A percentile compares a stretch with the other conserved stretches of the same genome.
Conservation (phyloP, 2,113 vertebrate genomes). For the Spheniscus mendiculus region DNA sequence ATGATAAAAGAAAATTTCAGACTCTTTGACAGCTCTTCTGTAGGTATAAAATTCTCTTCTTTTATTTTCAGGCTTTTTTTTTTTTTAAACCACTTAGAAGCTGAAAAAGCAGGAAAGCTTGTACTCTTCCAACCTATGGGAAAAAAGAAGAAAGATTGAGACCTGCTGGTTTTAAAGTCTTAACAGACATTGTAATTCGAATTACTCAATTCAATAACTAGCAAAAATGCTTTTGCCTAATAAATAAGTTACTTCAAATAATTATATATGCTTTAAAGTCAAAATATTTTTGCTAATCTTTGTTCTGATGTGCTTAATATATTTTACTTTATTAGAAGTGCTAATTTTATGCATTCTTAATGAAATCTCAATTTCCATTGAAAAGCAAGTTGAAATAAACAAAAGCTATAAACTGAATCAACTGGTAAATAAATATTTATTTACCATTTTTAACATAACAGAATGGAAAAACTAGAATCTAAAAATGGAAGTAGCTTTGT, state of each 20-base stretch:
- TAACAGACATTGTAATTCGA: background rate
- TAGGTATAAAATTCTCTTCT: background rate
- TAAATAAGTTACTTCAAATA: background rate
- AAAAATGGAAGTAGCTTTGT: background rate
- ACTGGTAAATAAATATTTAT: background rate
- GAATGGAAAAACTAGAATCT: background rate
- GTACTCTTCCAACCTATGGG: background rate
- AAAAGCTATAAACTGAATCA: background rate
- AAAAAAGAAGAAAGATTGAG: background rate
- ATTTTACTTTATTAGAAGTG: background rate
- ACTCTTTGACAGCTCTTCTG: background rate
- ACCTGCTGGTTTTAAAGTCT: background rate
- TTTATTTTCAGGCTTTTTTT: background rate
- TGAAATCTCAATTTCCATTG: background rate
- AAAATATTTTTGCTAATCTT: background rate
- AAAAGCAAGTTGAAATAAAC: background rate
- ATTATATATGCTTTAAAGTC: background rate
- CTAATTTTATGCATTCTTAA: background rate
- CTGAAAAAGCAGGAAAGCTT: background rate
- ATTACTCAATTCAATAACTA: background rate
- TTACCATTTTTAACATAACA: background rate
- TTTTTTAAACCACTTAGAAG: background rate
- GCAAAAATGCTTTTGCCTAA: background rate
- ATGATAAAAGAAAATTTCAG: constrained; percentile 4
- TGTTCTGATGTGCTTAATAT: background rate